Base-by-base conservation (phyloP, 2,113 vertebrate genomes). In the Chiloscyllium plagiosum region DNA sequence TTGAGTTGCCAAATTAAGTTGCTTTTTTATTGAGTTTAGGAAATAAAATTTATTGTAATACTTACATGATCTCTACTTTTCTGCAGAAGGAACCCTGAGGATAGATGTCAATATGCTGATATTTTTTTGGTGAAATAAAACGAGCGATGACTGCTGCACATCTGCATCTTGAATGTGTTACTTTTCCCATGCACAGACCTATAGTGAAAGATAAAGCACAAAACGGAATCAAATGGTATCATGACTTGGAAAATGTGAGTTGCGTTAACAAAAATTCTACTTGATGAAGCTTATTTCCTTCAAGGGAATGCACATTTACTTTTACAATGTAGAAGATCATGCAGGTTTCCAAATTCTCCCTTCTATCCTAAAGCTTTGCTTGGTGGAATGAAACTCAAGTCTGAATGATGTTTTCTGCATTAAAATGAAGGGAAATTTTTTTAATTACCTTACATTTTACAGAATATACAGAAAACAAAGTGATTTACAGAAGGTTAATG, bases 31-130 rank as follows among this genome's bases (percentile, higher is more conserved):
- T 56, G 22, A 61, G 33, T 13, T 10, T 33, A n/a, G 29, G 87
- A 66, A 6, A 22, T 66, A 2, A 7, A 93, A 42, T 56, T 93
- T 66, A 61, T 10, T 61, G 29, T 1, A 47, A 65, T 37, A 93
- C 89, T 93, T 93, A 93, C 89, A 93, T 0, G 37, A 93, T 68
- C 61, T 93, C 89, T 22, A 93, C 61, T 20, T 24, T 93, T 68
- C 89, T 66, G 89, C 89, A 93, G 56, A 42, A 66, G 61, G 89
- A 37, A n/a, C 61, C 61, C 61, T 37, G 61, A 93, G 89, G 89
- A 66, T 42, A 93, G 61, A 93, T 93, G 33, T 93, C 89, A 19
- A 93, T 33, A 20, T 93, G 89, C n/a, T 37, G 56, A 66, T 66
- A 93, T 20, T 37, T 37, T 93, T 0, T 66, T 4, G 89, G 89